These are phyloP conservation scores for Ceratitis capitata DNA, from an alignment of 1,140 invertebrate genomes.

Conservation along the genomic window DNA sequence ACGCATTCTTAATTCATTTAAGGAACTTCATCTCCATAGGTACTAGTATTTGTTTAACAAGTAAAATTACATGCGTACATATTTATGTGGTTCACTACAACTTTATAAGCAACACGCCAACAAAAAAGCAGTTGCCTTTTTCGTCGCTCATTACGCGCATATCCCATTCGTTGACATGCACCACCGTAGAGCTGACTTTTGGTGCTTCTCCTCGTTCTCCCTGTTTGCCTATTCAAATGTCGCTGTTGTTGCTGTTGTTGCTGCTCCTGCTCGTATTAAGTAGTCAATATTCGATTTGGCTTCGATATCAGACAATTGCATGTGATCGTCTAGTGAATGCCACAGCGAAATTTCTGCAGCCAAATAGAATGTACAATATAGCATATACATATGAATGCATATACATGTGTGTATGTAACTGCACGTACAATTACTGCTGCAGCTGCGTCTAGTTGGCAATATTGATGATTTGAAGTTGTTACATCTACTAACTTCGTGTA, in stretches of 20 bases:
- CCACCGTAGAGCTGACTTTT: too few relatives aligned
- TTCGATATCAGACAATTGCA: conserved; percentile 15
- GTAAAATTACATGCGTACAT: not conserved
- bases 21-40: not conserved
- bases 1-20: not conserved
- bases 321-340: not conserved
- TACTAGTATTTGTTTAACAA: not conserved
- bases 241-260: not conserved
- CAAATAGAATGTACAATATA: not conserved
- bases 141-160: not conserved
- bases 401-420: not conserved
- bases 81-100: too few relatives aligned
- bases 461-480: not conserved
- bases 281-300: not conserved
- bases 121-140: not conserved
- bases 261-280: not conserved
- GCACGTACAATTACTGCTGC: not conserved
- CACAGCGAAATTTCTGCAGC: not conserved
- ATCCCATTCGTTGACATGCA: not conserved
- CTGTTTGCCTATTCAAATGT: not conserved
- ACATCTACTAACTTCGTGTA: not conserved
- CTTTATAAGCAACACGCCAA: not conserved
- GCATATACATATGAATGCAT: not conserved
- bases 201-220: not conserved
- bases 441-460: not conserved